These are phyloP conservation scores for Grapholita molesta DNA, from an alignment of 1,140 invertebrate species.

Conservation along the genomic window DNA sequence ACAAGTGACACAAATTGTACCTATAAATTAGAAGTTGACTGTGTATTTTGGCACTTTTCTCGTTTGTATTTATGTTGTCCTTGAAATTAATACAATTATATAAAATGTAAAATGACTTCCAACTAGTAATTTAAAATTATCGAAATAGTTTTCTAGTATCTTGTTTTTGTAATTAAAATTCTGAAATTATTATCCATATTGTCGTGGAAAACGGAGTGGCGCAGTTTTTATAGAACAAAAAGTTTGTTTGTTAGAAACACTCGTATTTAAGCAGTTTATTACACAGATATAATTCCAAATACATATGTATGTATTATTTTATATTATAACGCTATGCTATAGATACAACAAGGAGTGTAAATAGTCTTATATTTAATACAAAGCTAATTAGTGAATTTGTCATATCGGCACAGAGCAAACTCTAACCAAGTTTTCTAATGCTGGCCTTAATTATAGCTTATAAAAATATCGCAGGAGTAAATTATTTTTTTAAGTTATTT, in stretches of 20 bases:
- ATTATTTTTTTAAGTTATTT: slow-evolving; percentile 14
- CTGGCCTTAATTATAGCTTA: neutral
- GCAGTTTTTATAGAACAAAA: neutral
- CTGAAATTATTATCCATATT: neutral
- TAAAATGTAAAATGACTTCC: neutral
- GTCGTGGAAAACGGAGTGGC: neutral
- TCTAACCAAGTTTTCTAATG: neutral
- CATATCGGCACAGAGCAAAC: neutral
- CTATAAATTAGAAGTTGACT: neutral
- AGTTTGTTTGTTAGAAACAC: neutral
- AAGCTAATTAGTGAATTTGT: neutral
- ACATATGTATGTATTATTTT: slow-evolving; percentile 1
- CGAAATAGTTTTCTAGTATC: neutral
- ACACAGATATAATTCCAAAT: neutral
- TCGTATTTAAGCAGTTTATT: neutral
- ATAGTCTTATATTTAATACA: neutral
- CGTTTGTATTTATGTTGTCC: neutral
- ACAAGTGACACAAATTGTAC: no score
- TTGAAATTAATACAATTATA: neutral
- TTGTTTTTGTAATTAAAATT: neutral
- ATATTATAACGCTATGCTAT: neutral
- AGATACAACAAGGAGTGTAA: neutral
- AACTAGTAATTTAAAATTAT: neutral
- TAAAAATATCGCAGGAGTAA: neutral
- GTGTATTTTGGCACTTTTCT: neutral